Conservation (phyloP, 2,888 invertebrate genomes). For the Eurois occulta region DNA sequence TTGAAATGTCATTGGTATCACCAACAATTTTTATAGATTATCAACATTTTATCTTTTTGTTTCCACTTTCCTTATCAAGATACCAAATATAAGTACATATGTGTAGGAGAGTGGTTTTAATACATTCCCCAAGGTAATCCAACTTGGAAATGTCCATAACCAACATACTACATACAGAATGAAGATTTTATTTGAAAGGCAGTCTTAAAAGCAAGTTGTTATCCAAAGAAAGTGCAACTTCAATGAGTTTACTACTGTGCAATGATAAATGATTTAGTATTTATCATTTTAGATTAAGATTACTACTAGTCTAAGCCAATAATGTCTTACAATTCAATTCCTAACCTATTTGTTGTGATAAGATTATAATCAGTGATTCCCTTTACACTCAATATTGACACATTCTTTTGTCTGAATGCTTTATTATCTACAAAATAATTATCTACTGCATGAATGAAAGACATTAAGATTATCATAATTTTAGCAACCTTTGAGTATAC, state of each 20-base stretch:
- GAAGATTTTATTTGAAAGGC: not conserved
- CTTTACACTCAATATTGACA: constrained; percentile 13
- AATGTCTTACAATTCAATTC: constrained; percentile 4
- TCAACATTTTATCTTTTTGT: constrained; percentile 38
- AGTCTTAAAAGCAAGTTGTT: not conserved
- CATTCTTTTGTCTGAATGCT: constrained; percentile 9
- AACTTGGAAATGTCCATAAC: constrained; percentile 15
- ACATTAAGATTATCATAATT: constrained; percentile 33
- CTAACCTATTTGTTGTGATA: constrained; percentile 42
- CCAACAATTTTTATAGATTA: constrained; percentile 38
- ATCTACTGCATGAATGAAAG: constrained; percentile 32
- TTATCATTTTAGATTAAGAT: constrained; percentile 19
- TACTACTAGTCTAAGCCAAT: constrained; percentile 1
- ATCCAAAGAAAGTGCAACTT: constrained; percentile 2
- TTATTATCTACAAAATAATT: not conserved
- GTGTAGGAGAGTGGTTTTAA: constrained; percentile 5
- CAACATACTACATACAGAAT: not conserved
- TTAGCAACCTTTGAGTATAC: constrained; percentile 55
- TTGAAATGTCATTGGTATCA: constrained; percentile 39
- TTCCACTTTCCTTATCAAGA: constrained; percentile 45
- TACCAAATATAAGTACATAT: constrained; percentile 34
- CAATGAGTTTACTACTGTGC: not conserved
- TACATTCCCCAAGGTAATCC: constrained; percentile 5
- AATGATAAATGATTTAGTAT: constrained; percentile 24
- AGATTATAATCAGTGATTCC: constrained; percentile 17